Conservation (phyloP, 2,797 vertebrate species). For the Natrix natrix region DNA sequence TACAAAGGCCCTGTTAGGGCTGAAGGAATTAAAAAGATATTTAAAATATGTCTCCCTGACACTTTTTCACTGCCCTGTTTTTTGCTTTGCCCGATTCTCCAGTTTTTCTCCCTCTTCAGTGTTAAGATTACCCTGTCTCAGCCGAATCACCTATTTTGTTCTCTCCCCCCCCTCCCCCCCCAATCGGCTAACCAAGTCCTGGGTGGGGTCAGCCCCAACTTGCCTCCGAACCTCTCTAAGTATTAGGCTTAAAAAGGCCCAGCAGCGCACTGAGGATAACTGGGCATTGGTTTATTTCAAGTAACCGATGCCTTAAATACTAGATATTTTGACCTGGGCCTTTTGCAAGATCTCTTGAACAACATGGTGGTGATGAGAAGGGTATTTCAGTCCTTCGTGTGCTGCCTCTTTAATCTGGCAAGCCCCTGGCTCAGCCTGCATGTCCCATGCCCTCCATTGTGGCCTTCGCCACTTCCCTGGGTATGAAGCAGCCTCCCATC, state of each 20-base stretch:
- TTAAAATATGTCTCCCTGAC: neutral
- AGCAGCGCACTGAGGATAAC: accelerated
- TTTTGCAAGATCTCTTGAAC: neutral
- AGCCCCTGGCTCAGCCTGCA: no score
- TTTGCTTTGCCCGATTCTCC: neutral
- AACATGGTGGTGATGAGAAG: neutral
- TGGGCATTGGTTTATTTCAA: no score
- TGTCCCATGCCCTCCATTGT: neutral
- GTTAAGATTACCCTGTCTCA: neutral
- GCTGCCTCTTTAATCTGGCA: neutral
- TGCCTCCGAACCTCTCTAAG: neutral
- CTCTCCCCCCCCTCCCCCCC: neutral
- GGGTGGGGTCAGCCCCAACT: neutral
- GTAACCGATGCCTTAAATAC: neutral
- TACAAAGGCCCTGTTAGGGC: neutral
- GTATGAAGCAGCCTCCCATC: neutral
- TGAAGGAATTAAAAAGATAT: neutral
- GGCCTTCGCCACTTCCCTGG: neutral
- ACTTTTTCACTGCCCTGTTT: neutral
- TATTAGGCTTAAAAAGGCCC: neutral
- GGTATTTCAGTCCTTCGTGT: neutral
- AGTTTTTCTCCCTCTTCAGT: neutral
- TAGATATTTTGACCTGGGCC: neutral
- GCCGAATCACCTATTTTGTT: neutral
- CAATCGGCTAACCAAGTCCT: neutral